A percentile compares a stretch with the other conserved stretches of the same genome.
Conservation (phyloP, 2,113 vertebrate species). For the Ptyas mucosa region DNA sequence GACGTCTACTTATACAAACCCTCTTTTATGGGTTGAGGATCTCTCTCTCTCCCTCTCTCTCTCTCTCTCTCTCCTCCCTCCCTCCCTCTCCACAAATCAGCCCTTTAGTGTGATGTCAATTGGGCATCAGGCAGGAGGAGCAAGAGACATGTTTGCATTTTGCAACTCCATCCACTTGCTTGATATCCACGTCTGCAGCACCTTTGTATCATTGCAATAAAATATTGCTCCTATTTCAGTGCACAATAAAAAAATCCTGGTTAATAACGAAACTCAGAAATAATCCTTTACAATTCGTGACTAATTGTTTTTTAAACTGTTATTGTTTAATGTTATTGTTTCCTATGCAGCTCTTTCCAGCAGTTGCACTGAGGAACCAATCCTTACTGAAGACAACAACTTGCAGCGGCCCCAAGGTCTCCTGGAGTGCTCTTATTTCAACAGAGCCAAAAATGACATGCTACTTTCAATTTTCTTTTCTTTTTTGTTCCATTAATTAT, state of each 20-base stretch:
- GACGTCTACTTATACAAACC: background rate
- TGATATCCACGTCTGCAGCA: background rate
- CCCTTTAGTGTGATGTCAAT: background rate
- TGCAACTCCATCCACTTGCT: background rate
- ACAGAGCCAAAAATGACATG: background rate
- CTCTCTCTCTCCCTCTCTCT: background rate
- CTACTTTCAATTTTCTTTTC: background rate
- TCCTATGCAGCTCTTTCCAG: background rate
- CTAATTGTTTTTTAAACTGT: background rate
- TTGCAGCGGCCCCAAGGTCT: background rate
- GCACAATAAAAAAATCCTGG: background rate
- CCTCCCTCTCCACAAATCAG: background rate
- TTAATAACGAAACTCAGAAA: background rate
- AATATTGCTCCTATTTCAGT: background rate
- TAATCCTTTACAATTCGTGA: background rate
- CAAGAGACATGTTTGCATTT: too few relatives aligned
- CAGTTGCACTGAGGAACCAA: background rate
- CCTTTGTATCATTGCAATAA: background rate
- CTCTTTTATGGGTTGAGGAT: background rate
- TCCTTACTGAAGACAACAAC: background rate
- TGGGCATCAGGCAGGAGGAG: background rate
- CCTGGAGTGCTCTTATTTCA: background rate
- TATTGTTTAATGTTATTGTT: background rate
- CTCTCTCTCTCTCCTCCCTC: rapidly evolving
- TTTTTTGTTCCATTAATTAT: background rate